Conservation (phyloP, 1,140 invertebrate species). For the Lanistes nyassanus region DNA sequence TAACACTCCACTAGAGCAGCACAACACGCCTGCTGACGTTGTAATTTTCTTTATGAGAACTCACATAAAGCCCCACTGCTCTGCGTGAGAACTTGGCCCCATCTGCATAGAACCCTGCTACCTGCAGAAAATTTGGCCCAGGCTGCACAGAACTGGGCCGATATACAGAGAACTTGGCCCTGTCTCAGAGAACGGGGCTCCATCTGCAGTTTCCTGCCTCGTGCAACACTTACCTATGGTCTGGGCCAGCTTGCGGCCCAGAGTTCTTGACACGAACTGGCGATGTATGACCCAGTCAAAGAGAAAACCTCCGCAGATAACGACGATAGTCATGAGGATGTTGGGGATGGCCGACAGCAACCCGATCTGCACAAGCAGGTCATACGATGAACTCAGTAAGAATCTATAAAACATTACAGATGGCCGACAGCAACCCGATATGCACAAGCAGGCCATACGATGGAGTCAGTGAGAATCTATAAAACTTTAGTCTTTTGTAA, state of each 20-base stretch:
- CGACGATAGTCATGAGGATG: slow-evolving; percentile 35
- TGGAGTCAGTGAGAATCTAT: not conserved
- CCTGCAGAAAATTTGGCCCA: too few relatives aligned
- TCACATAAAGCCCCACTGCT: too few relatives aligned
- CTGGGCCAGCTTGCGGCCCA: slow-evolving; percentile 32
- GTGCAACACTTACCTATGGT: slow-evolving; percentile 31
- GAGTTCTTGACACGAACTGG: slow-evolving; percentile 26
- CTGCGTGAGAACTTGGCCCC: too few relatives aligned
- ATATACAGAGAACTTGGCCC: not conserved
- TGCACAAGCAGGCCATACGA: slow-evolving; percentile 7
- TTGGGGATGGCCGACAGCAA: slow-evolving; percentile 32
- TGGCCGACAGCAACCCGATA: slow-evolving; percentile 25
- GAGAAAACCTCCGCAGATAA: slow-evolving; percentile 27
- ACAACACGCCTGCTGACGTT: too few relatives aligned
- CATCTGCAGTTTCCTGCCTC: not conserved
- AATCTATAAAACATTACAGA: not conserved
- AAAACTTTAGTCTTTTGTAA: not conserved
- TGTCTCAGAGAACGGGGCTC: not conserved
- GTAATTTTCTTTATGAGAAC: too few relatives aligned
- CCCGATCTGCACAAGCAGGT: slow-evolving; percentile 33
- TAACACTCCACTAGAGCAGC: too few relatives aligned
- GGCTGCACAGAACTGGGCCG: too few relatives aligned
- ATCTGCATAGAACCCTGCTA: too few relatives aligned
- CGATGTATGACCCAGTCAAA: slow-evolving; percentile 26
- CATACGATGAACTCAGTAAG: not conserved